Percentiles rank a stretch among this genome's conserved stretches.
Conservation (phyloP, 2,888 invertebrate species). For the Exephanes ischioxanthus region DNA sequence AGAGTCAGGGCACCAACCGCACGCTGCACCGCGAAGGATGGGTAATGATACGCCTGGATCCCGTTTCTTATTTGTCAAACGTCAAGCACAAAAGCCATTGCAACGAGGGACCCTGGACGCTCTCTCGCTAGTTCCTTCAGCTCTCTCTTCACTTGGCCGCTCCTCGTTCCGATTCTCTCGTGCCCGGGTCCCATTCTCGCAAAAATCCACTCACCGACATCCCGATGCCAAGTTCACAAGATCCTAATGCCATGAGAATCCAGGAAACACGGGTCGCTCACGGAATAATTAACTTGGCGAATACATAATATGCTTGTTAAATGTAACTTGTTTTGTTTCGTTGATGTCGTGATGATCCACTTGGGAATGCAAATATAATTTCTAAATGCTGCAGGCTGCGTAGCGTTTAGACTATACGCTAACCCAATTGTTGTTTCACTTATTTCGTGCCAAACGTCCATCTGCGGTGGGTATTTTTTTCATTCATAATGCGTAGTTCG, state of each 20-base stretch:
- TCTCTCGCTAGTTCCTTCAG: slow-evolving; percentile 37
- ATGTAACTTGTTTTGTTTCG: background rate
- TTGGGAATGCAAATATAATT: slow-evolving; percentile 5
- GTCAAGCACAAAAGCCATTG: slow-evolving; percentile 81
- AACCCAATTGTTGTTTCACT: background rate
- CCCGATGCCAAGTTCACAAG: slow-evolving; percentile 26
- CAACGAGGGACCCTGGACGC: slow-evolving; percentile 74
- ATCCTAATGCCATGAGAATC: slow-evolving; percentile 37
- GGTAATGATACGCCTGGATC: slow-evolving; percentile 84
- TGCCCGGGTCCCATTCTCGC: slow-evolving; percentile 22
- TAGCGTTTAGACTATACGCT: background rate
- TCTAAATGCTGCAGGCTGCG: background rate
- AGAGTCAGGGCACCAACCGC: slow-evolving; percentile 32
- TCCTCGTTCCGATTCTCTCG: slow-evolving; percentile 29
- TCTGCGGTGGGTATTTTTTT: background rate
- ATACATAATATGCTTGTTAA: slow-evolving; percentile 12
- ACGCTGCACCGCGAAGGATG: slow-evolving; percentile 80
- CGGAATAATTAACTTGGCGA: background rate
- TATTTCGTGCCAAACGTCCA: slow-evolving; percentile 10
- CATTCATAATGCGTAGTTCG: background rate
- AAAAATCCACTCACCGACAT: slow-evolving; percentile 13
- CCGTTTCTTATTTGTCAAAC: slow-evolving; percentile 85
- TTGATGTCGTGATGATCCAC: slow-evolving; percentile 27
- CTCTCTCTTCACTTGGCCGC: background rate
- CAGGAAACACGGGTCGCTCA: slow-evolving; percentile 26